phyloP scores from a whole-genome alignment of 2,113 vertebrate genomes.

The Psilopogon haemacephalus region DNA sequence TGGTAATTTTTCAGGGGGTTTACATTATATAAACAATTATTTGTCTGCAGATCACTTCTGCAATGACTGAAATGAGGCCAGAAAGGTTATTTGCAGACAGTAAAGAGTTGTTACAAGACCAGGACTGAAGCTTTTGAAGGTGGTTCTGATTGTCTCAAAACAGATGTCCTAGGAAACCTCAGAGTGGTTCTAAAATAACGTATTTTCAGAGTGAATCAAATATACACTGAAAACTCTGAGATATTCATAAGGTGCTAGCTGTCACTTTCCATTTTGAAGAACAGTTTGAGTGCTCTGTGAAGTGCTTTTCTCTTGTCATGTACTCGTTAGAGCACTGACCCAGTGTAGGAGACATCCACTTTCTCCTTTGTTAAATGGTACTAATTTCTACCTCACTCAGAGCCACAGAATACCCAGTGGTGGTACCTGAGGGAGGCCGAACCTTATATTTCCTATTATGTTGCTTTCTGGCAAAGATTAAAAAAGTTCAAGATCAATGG shows the following conservation, averaged over 20 bases:
- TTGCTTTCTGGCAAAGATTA: not conserved
- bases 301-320: not conserved
- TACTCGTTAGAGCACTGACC: conserved; percentile 15
- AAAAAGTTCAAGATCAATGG: not conserved
- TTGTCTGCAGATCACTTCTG: not conserved
- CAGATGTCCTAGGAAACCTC: not conserved
- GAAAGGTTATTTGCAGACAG: not conserved
- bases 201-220: not conserved
- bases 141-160: not conserved
- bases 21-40: not conserved
- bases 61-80: not conserved
- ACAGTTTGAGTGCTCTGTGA: not conserved
- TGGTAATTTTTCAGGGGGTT: not conserved
- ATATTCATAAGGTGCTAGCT: conserved; percentile 16
- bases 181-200: not conserved
- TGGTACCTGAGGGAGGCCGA: not conserved
- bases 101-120: not conserved
- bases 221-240: not conserved
- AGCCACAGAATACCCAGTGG: not conserved
- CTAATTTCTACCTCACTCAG: not conserved
- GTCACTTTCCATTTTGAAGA: conserved; percentile 36
- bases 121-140: not conserved
- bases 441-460: not conserved
- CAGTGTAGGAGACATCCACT: not conserved
- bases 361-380: not conserved